These are phyloP conservation scores for Bujurquina vittata DNA, from an alignment of 2,113 vertebrate species.

Conservation along the genomic window DNA sequence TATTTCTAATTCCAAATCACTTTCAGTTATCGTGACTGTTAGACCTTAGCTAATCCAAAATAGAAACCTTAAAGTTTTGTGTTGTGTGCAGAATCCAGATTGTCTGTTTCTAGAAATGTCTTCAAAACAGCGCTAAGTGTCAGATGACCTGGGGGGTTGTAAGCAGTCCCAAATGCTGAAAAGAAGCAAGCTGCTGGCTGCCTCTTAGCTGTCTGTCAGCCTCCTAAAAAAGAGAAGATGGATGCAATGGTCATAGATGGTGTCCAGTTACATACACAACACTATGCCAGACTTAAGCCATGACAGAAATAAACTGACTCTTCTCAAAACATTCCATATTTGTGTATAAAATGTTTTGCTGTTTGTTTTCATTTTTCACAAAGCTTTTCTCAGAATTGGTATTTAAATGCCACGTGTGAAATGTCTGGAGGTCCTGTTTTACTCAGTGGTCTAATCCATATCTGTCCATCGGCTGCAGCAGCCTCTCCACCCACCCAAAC, in stretches of 20 bases:
- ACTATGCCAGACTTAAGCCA: background rate
- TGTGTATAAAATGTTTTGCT: background rate
- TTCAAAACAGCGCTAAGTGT: background rate
- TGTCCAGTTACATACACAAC: background rate
- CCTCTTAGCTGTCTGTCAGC: rapidly evolving
- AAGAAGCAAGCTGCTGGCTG: rapidly evolving
- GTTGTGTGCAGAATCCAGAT: rapidly evolving
- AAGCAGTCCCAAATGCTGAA: background rate
- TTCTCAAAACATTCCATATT: background rate
- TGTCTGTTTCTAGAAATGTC: background rate
- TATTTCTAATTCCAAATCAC: background rate
- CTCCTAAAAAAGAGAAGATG: background rate
- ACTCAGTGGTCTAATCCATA: background rate
- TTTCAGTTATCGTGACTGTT: background rate
- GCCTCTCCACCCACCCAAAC: background rate
- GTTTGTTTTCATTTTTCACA: background rate
- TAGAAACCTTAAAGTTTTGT: too few species aligned
- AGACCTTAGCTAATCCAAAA: too few species aligned
- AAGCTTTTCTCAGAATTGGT: background rate
- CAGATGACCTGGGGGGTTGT: background rate
- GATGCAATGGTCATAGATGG: background rate
- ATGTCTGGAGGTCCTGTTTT: background rate
- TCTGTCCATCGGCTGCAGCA: background rate
- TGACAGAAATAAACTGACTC: background rate
- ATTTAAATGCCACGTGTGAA: background rate